Percentiles rank a stretch among this genome's conserved stretches.
phyloP scores from a whole-genome alignment of 35 echinoderm and acorn worm genomes.

The Heliocidaris erythrogramma region DNA sequence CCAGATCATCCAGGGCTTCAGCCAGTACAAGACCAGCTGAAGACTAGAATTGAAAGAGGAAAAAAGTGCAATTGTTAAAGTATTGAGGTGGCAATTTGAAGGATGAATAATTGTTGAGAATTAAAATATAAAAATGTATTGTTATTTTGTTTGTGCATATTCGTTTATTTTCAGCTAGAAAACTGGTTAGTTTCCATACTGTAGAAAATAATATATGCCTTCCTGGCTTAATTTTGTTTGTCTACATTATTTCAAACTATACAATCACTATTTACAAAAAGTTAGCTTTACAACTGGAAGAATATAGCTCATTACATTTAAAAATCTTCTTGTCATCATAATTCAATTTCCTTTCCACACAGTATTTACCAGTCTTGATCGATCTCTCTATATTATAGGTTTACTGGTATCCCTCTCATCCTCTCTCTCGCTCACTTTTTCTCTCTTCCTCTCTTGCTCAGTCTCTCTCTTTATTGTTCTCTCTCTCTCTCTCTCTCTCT shows the following conservation, averaged over 20 bases:
- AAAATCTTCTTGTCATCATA: not conserved
- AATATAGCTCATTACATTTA: not conserved
- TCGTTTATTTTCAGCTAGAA: too few species aligned
- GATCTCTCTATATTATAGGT: not conserved
- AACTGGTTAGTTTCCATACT: too few species aligned
- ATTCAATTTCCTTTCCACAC: too few species aligned
- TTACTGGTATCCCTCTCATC: not conserved
- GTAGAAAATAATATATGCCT: too few species aligned
- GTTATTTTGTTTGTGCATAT: too few species aligned
- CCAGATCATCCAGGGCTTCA: constrained; percentile 10
- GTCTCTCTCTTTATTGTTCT: not conserved
- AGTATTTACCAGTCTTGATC: too few species aligned
- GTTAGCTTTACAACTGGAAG: not conserved
- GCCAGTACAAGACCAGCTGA: not conserved
- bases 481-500: too few species aligned
- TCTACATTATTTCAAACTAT: not conserved
- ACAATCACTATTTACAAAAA: not conserved
- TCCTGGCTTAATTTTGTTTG: not conserved
- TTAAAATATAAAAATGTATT: too few species aligned
- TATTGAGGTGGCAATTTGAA: too few species aligned
- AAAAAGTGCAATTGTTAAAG: not conserved
- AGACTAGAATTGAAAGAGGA: not conserved
- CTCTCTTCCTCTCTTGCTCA: not conserved
- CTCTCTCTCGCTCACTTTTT: not conserved
- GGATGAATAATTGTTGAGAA: too few species aligned